Evolutionary conservation across 2,113 vertebrate genomes (phyloP).

Genomic region (Genyomyrus donnyi): DNA sequence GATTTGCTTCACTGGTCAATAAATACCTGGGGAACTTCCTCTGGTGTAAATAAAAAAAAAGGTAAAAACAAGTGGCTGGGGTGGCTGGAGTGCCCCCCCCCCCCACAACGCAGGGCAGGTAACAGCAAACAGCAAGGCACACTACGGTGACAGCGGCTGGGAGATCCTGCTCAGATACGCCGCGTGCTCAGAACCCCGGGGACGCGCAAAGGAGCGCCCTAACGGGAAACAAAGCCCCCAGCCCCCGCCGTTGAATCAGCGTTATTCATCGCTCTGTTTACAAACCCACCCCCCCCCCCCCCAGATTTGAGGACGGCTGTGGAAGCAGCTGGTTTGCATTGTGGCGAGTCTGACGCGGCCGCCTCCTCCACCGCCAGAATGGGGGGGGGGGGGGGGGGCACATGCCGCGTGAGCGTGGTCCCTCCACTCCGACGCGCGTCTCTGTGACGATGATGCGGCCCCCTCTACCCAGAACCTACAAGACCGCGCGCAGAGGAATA

Average conservation of each 20-base stretch:
- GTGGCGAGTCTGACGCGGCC: constrained; percentile 39
- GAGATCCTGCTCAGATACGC: background rate
- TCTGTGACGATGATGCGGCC: background rate
- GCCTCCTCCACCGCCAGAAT: constrained; percentile 37
- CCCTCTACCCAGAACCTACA: background rate
- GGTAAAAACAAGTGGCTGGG: constrained; percentile 19
- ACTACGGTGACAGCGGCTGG: too few relatives aligned
- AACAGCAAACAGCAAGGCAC: background rate
- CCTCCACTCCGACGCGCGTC: background rate
- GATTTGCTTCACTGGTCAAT: constrained; percentile 30
- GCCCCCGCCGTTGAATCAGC: constrained; percentile 51
- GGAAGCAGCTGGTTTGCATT: constrained; percentile 52
- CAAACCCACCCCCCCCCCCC: background rate
- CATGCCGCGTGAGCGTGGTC: constrained; percentile 24
- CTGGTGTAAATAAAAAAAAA: background rate
- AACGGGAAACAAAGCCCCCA: constrained; percentile 56
- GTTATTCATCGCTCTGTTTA: constrained; percentile 37
- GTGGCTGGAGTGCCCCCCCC: constrained; percentile 7
- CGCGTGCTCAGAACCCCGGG: background rate
- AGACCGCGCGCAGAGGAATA: background rate
- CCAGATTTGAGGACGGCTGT: constrained; percentile 21
- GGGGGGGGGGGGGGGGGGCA: constrained; percentile 30
- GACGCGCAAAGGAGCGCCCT: constrained; percentile 25
- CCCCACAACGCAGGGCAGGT: background rate
- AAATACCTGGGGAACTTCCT: constrained; percentile 33